phyloP scores from a whole-genome alignment of 2,113 vertebrate species.

The Hippocampus comes region DNA sequence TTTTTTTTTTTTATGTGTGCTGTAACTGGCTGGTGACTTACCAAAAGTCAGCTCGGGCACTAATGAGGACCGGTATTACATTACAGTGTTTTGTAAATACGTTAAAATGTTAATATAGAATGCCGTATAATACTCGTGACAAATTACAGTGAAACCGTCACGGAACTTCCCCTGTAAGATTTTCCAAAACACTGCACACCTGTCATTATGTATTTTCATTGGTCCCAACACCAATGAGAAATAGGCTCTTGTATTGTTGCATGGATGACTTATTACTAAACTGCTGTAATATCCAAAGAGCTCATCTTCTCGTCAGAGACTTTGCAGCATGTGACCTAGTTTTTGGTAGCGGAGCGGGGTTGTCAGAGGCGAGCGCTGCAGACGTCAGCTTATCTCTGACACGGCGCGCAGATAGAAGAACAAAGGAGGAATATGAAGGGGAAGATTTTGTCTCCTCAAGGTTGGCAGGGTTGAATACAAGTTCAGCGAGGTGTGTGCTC shows the following conservation, averaged over 20 bases:
- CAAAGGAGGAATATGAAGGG: constrained; percentile 38
- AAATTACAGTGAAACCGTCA: background rate
- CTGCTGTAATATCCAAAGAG: constrained; percentile 31
- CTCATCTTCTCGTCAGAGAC: constrained; percentile 10
- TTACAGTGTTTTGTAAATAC: too few species aligned
- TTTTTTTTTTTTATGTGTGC: too few species aligned
- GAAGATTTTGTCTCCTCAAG: constrained; percentile 20
- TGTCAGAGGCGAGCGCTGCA: constrained; percentile 36
- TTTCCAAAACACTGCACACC: background rate
- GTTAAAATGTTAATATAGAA: too few species aligned
- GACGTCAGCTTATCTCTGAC: constrained; percentile 45
- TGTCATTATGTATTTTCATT: constrained; percentile 3
- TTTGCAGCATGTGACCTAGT: constrained; percentile 56
- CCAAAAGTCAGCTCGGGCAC: background rate
- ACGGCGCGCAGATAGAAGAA: constrained; percentile 36
- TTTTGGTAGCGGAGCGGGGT: constrained; percentile 30
- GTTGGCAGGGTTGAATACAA: constrained; percentile 13
- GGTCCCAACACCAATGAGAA: constrained; percentile 16
- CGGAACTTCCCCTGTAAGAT: background rate
- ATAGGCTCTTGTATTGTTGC: constrained; percentile 32
- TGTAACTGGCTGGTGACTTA: background rate
- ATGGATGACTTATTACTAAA: constrained; percentile 11
- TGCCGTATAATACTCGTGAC: background rate
- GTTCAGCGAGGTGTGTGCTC: constrained; percentile 12
- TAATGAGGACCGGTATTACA: too few species aligned